Percentiles rank a stretch among this genome's conserved stretches.
phyloP scores from a whole-genome alignment of 2,113 vertebrate species.

The Tachysurus vachellii region DNA sequence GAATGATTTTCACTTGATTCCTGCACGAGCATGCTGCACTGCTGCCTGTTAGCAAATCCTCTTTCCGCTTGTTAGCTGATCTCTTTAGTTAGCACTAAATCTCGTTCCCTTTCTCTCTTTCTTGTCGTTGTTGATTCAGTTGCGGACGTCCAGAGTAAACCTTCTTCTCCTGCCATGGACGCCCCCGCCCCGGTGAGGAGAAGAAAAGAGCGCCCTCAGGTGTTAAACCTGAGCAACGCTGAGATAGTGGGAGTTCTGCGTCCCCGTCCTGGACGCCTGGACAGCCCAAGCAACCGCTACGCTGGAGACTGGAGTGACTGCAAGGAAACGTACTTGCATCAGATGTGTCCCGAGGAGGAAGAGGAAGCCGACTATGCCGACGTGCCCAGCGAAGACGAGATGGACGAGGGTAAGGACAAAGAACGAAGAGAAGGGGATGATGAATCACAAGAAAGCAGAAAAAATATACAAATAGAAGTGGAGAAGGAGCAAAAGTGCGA shows the following conservation, averaged over 20 bases:
- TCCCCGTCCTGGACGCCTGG: slow-evolving; percentile 81
- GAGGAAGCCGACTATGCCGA: slow-evolving; percentile 87
- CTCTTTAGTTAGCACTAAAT: neutral
- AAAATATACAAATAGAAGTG: slow-evolving; percentile 46
- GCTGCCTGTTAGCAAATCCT: neutral
- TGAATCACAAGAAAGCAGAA: slow-evolving; percentile 37
- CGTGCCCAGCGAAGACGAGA: slow-evolving; percentile 79
- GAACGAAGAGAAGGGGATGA: slow-evolving; percentile 23
- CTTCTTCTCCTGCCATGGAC: slow-evolving; percentile 60
- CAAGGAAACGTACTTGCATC: slow-evolving; percentile 82
- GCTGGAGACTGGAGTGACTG: slow-evolving; percentile 96
- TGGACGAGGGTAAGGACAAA: slow-evolving; percentile 58
- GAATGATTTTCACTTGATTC: neutral
- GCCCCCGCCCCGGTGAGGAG: slow-evolving; percentile 75
- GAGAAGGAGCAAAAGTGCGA: slow-evolving; percentile 50
- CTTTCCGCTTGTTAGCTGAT: neutral
- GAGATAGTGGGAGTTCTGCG: slow-evolving; percentile 82
- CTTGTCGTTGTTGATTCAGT: slow-evolving; percentile 73
- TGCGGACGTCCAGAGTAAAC: slow-evolving; percentile 70
- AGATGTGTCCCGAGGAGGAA: slow-evolving; percentile 68
- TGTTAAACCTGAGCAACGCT: slow-evolving; percentile 79
- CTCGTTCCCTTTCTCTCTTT: slow-evolving; percentile 25
- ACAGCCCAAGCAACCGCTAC: slow-evolving; percentile 97
- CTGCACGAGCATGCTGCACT: neutral
- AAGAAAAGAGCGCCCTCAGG: slow-evolving; percentile 86